Conservation (phyloP, 53 echinoderm and acorn worm genomes). For the Hippasteria phrygiana region DNA sequence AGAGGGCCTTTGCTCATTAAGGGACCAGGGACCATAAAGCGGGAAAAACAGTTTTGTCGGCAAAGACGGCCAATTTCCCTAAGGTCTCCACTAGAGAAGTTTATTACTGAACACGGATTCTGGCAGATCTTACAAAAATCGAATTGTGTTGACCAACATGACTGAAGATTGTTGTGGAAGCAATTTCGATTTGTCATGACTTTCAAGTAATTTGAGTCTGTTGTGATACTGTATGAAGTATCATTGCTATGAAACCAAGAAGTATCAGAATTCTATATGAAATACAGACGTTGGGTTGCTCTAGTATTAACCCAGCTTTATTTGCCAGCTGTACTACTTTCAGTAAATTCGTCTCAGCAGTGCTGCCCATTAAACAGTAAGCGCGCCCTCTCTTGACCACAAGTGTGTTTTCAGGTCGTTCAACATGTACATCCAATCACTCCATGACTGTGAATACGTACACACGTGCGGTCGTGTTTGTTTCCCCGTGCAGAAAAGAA, state of each 20-base stretch:
- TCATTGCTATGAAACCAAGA: no score
- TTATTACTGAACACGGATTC: not conserved
- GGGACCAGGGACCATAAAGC: not conserved
- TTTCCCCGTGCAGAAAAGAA: not conserved
- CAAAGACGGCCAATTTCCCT: not conserved
- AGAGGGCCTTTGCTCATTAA: conserved; percentile 12
- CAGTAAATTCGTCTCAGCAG: not conserved
- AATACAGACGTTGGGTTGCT: no score
- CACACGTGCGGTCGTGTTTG: no score
- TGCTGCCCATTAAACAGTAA: conserved; percentile 20
- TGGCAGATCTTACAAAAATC: not conserved
- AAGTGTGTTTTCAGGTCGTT: no score
- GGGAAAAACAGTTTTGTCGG: not conserved
- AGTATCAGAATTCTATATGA: no score
- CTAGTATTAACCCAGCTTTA: no score
- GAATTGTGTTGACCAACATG: conserved; percentile 7
- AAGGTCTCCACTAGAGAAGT: not conserved
- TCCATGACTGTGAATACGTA: no score
- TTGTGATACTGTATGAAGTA: no score
- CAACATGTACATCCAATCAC: not conserved
- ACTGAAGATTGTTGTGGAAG: no score
- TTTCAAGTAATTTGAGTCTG: no score
- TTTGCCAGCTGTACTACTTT: no score
- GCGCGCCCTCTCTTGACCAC: conserved; percentile 35
- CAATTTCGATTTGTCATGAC: no score